Conservation (phyloP, 2,888 invertebrate genomes). For the Caenorhabditis imperialis region DNA sequence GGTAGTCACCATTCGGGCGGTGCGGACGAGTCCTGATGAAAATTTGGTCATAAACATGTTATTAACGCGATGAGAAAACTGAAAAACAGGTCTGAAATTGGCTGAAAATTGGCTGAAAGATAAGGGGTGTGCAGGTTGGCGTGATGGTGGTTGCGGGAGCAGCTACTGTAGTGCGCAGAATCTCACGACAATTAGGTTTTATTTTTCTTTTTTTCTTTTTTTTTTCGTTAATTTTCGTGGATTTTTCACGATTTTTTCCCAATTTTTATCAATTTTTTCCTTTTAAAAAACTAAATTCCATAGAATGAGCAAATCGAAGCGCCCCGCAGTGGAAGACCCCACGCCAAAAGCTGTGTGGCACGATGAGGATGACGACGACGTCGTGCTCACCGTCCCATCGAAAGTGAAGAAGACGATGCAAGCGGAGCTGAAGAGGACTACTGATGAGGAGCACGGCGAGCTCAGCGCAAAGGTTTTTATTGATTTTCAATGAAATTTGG, state of each 20-base stretch:
- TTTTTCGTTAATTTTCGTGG: constrained; percentile 3
- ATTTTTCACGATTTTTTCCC: not conserved
- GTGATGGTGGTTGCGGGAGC: constrained; percentile 26
- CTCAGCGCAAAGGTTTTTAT: constrained; percentile 41
- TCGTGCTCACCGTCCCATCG: constrained; percentile 43
- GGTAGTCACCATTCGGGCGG: constrained; percentile 40
- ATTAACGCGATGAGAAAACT: not conserved
- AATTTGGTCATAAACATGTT: constrained; percentile 35
- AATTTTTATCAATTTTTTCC: not conserved
- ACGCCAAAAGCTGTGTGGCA: constrained; percentile 52
- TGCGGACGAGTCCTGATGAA: constrained; percentile 14
- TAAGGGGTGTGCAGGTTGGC: constrained; percentile 20
- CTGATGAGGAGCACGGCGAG: constrained; percentile 44
- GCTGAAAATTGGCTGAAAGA: constrained; percentile 13
- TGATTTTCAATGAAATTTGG: too few species aligned
- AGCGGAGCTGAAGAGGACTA: constrained; percentile 48
- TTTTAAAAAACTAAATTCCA: constrained; percentile 4
- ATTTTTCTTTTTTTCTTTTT: constrained; percentile 4
- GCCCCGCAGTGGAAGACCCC: constrained; percentile 29
- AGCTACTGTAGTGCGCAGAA: constrained; percentile 10
- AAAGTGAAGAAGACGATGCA: constrained; percentile 50
- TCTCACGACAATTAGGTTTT: constrained; percentile 17
- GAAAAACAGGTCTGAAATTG: constrained; percentile 31
- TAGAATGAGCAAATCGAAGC: constrained; percentile 38
- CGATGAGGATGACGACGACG: constrained; percentile 57